Evolutionary conservation across 2,888 invertebrate genomes (phyloP).

Genomic region (Campoplex capitator): DNA sequence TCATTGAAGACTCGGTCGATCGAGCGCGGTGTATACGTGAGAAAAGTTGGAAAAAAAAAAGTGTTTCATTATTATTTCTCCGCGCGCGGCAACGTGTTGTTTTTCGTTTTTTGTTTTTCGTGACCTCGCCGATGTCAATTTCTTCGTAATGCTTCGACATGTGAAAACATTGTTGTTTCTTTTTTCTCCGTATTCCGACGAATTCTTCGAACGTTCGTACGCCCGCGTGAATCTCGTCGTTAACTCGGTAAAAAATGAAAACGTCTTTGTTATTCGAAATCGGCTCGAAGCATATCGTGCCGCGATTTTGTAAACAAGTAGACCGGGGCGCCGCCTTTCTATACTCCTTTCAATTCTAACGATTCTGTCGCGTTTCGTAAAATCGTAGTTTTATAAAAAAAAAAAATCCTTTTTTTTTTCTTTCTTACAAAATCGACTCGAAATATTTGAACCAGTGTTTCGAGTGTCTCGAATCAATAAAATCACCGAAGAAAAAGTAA

Average conservation of each 20-base stretch:
- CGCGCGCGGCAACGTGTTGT: background rate
- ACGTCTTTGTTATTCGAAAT: conserved; percentile 15
- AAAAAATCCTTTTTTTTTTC: background rate
- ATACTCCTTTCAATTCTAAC: background rate
- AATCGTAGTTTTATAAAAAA: background rate
- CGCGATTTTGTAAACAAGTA: background rate
- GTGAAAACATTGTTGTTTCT: background rate
- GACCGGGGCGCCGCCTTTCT: conserved; percentile 3
- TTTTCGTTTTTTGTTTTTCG: background rate
- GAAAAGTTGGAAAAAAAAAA: background rate
- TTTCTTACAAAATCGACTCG: background rate
- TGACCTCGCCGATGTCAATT: conserved; percentile 4
- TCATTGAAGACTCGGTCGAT: background rate
- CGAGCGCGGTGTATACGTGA: background rate
- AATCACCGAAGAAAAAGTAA: background rate
- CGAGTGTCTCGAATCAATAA: too few species aligned
- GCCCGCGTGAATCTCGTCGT: background rate
- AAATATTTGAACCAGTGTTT: too few species aligned
- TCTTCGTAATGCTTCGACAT: background rate
- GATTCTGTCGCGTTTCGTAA: background rate
- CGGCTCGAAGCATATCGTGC: background rate
- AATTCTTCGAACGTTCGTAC: background rate
- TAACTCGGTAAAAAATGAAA: background rate
- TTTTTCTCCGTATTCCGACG: background rate
- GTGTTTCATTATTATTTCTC: background rate